Percentiles rank a stretch among this genome's conserved stretches.
Conservation (phyloP, 1,140 invertebrate genomes). For the Bombus cullumanus region DNA sequence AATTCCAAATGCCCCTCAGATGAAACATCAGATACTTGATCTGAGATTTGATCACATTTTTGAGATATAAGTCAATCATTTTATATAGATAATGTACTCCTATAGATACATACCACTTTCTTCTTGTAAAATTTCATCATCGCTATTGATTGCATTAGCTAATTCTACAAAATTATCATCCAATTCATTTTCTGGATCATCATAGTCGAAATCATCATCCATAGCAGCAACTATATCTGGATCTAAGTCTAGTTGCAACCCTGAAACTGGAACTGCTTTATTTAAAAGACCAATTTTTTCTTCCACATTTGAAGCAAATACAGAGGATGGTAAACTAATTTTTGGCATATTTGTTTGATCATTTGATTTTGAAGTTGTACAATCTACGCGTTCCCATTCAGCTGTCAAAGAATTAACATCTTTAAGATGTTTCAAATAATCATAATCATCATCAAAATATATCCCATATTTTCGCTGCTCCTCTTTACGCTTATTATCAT, state of each 20-base stretch:
- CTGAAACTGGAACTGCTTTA: slow-evolving; percentile 90
- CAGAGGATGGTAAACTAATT: slow-evolving; percentile 92
- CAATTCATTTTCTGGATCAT: slow-evolving; percentile 91
- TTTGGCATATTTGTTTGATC: slow-evolving; percentile 76
- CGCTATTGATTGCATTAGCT: slow-evolving; percentile 84
- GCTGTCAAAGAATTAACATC: slow-evolving; percentile 84
- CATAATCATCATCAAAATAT: slow-evolving; percentile 97
- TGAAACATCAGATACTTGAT: slow-evolving; percentile 62
- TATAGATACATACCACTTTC: slow-evolving; percentile 74
- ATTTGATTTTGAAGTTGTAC: slow-evolving; percentile 63
- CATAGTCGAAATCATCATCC: slow-evolving; percentile 95
- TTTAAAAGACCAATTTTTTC: slow-evolving; percentile 95
- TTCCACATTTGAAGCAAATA: slow-evolving; percentile 95
- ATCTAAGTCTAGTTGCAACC: slow-evolving; percentile 92
- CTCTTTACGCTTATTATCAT: slow-evolving; percentile 85
- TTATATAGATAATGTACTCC: neutral
- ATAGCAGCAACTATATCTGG: slow-evolving; percentile 96
- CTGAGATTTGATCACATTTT: slow-evolving; percentile 12
- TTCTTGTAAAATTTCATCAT: slow-evolving; percentile 73
- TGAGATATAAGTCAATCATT: neutral
- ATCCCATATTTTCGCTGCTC: slow-evolving; percentile 96
- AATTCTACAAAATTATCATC: slow-evolving; percentile 96
- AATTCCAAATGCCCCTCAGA: slow-evolving; percentile 74
- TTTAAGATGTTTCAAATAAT: slow-evolving; percentile 96
- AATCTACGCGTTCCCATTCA: slow-evolving; percentile 76